phyloP scores from a whole-genome alignment of 2,888 invertebrate genomes.

The Caenorhabditis afra region DNA sequence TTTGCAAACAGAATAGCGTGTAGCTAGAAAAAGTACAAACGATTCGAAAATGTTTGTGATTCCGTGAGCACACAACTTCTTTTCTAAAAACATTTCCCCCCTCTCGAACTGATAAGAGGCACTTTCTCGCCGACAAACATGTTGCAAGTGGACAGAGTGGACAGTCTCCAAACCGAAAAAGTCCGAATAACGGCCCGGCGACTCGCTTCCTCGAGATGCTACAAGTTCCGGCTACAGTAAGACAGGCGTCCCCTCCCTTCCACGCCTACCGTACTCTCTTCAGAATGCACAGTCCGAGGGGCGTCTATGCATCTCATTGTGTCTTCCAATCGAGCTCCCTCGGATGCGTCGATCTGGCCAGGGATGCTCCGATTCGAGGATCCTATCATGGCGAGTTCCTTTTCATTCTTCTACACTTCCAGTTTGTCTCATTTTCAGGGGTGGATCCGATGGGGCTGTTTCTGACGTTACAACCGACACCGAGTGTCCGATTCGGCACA shows the following conservation, averaged over 20 bases:
- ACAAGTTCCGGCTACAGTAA: slow-evolving; percentile 43
- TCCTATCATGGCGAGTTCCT: slow-evolving; percentile 47
- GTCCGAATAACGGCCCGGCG: slow-evolving; percentile 33
- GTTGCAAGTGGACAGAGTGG: slow-evolving; percentile 48
- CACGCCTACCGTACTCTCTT: no score
- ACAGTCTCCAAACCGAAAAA: slow-evolving; percentile 49
- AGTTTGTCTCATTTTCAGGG: slow-evolving; percentile 15
- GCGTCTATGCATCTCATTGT: slow-evolving; percentile 21
- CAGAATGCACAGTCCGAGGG: slow-evolving; percentile 20
- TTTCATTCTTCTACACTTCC: not conserved
- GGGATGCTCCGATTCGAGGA: slow-evolving; percentile 53
- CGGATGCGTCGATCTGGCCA: slow-evolving; percentile 26
- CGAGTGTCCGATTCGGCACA: slow-evolving; percentile 41
- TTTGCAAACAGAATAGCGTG: no score
- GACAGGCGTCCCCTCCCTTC: no score
- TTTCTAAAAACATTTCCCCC: no score
- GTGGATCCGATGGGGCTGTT: slow-evolving; percentile 61
- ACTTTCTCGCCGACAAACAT: no score
- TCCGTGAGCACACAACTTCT: no score
- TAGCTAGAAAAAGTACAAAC: no score
- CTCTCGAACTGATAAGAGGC: no score
- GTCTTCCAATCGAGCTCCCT: slow-evolving; percentile 18
- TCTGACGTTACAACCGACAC: slow-evolving; percentile 34
- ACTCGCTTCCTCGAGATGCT: slow-evolving; percentile 19
- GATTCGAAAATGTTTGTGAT: no score